Evolutionary conservation across 92 coral and sea anemone species (phyloP), one percentile per base, ranked within the genome.

Genomic region (Galaxea fascicularis): DNA sequence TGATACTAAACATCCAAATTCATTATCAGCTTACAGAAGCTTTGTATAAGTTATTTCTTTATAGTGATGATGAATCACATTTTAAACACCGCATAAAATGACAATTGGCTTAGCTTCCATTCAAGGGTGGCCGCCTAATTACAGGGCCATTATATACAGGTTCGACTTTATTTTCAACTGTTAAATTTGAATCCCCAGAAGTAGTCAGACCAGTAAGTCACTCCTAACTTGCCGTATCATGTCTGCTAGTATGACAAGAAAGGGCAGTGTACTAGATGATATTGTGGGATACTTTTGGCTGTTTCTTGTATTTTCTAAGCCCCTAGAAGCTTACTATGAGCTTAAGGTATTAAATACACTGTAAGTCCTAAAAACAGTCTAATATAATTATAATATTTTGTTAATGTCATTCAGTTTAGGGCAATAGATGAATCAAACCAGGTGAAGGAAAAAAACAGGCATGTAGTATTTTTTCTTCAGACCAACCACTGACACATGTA

Each of bases 401-500:
- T 27, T 59, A n/a, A 24, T 65, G 27, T 27, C 29, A 28, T 65
- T 65, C 71, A 66, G 45, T 28, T n/a, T n/a, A n/a, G n/a, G n/a
- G n/a, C n/a, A n/a, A n/a, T n/a, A n/a, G n/a, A n/a, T n/a, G n/a
- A n/a, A n/a, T n/a, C n/a, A n/a, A n/a, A 30, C 31, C 13, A n/a
- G 22, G 46, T 14, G 24, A 46, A 30, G 49, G 28, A 2, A 28
- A 24, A 11, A 64, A 64, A 22, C 75, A 71, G 53, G 53, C 75
- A 71, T 56, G 22, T 35, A 11, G 28, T 65, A 65, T 0, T 20
- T 17, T 73, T 22, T 47, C 78, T 76, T 68, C 81, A 20, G 27
- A 59, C 24, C 82, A 59, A 77, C 71, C 69, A 28, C 54, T 77
- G 71, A n/a, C 68, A 20, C 57, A 58, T 77, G 56, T 77, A 77